A percentile compares a stretch with the other conserved stretches of the same genome.
Conservation (phyloP, 2,113 vertebrate species). For the Rhynchomys soricoides region DNA sequence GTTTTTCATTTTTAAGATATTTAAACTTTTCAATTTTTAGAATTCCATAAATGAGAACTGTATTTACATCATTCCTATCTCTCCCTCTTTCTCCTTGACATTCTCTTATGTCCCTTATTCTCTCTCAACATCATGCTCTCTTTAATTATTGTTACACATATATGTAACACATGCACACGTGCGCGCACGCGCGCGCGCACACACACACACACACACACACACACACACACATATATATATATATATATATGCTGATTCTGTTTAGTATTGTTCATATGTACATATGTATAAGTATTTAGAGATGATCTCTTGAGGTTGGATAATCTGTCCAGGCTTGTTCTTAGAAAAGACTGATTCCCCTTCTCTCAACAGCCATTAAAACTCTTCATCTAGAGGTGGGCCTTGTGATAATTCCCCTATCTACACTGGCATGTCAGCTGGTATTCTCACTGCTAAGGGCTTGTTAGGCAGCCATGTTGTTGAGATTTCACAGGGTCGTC, state of each 20-base stretch:
- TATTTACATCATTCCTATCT: background rate
- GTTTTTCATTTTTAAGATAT: background rate
- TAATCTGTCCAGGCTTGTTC: background rate
- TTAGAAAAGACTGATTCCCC: background rate
- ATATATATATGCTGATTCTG: background rate
- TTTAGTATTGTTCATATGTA: background rate
- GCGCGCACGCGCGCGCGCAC: no score
- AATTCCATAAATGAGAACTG: background rate
- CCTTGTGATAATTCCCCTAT: background rate
- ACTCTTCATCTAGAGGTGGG: background rate
- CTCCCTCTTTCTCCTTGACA: background rate
- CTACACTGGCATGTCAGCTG: background rate
- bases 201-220: no score
- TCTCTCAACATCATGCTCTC: background rate
- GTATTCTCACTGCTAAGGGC: background rate
- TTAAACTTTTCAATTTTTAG: background rate
- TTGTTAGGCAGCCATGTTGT: background rate
- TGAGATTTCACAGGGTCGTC: background rate
- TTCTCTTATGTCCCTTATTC: background rate
- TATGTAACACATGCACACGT: background rate
- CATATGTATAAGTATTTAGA: background rate
- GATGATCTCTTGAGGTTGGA: background rate
- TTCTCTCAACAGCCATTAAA: background rate
- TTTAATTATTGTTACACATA: background rate
- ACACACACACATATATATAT: background rate